Base-by-base conservation (phyloP, 2,888 invertebrate genomes). In the Cheilosia scutellata region DNA sequence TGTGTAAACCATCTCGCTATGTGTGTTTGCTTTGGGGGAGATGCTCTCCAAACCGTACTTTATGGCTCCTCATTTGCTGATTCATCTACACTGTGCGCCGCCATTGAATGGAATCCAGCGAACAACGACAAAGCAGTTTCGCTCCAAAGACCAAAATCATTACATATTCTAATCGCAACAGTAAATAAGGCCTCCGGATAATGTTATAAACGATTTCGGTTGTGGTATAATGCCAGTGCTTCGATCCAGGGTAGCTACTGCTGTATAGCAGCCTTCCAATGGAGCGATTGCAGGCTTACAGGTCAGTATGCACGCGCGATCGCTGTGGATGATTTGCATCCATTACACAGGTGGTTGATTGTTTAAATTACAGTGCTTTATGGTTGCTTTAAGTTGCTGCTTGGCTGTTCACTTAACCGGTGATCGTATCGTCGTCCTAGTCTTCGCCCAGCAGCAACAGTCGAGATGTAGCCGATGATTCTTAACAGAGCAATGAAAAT, bases 261-360 rank as follows among this genome's bases (percentile, higher is more conserved):
- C 75, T 33, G 13, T 20, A 20, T 20, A 20, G 20, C 29, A 13
- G 5, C 16, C 68, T 40, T 2, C 31, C 31, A 3, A 11, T n/a
- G 55, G 5, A 33, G 25, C 58, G 27, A 27, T 27, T 40, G 25
- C 20, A 5, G 20, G 16, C 27, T 47, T n/a, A 5, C n/a, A 16
- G 47, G 16, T 4, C 5, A 51, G 51, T 51, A 13, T 20, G 49
- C 25, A 25, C 11, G 62, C 68, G 53, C 70, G 75, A 84, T 84
- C 49, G 53, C 42, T 47, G 58, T 60, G 51, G 65, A 84, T 84
- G 71, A 79, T 84, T 84, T 84, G 75, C 84, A 71, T 75, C 71
- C 75, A 84, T 79, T 84, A 75, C 71, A 80, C 84, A 84, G 84
- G 84, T 84, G 84, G 84, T 55, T 79, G 84, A 84, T 84, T 79